phyloP scores from a whole-genome alignment of 1,140 invertebrate genomes.

The Monochamus saltuarius region DNA sequence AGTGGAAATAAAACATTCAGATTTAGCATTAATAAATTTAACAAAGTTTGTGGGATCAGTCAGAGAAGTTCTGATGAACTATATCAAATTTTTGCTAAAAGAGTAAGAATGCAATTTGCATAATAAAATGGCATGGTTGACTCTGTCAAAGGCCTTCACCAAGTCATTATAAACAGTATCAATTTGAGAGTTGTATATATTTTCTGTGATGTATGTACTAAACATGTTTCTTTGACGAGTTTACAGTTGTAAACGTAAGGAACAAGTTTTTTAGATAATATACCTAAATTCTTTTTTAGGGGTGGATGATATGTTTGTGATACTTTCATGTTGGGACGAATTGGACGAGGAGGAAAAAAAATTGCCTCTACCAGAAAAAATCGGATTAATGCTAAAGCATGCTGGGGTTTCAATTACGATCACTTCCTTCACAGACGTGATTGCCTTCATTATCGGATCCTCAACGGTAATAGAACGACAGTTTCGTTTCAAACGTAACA shows the following conservation, averaged over 20 bases:
- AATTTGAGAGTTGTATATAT: too few species aligned
- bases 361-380: conserved; percentile 60
- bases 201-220: too few species aligned
- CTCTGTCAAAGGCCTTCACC: too few species aligned
- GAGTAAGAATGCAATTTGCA: too few species aligned
- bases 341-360: conserved; percentile 54
- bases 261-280: conserved; percentile 3
- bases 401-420: conserved; percentile 82
- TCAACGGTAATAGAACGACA: conserved; percentile 57
- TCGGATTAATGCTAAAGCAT: conserved; percentile 71
- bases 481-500: background rate
- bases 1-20: too few species aligned
- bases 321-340: conserved; percentile 73
- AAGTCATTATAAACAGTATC: too few species aligned
- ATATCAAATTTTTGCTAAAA: too few species aligned
- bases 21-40: too few species aligned
- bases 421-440: conserved; percentile 80
- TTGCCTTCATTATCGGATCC: conserved; percentile 73
- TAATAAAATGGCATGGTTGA: too few species aligned
- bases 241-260: background rate
- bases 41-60: too few species aligned
- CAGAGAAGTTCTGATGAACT: too few species aligned
- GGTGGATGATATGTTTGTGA: conserved; percentile 80
- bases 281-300: conserved; percentile 50
- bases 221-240: too few species aligned